phyloP scores from a whole-genome alignment of 1,140 invertebrate genomes.

The Contarinia nasturtii region DNA sequence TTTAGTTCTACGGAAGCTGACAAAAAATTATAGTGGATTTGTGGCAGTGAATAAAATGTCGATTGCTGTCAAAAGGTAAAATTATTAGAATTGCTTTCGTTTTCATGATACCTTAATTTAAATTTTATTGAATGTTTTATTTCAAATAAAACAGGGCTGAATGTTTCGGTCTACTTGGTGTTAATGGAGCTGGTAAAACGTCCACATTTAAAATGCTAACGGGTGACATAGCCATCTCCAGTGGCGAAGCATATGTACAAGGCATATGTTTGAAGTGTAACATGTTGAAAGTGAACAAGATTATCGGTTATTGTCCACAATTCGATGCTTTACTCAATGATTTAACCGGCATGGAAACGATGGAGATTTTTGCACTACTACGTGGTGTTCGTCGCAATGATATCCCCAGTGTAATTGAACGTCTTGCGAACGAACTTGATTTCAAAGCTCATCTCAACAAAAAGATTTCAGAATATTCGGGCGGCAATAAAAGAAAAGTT shows the following conservation, averaged over 20 bases:
- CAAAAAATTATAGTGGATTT: conserved; percentile 47
- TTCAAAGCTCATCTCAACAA: conserved; percentile 1
- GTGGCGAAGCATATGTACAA: conserved; percentile 29
- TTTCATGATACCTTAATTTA: neutral
- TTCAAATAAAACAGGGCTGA: conserved; percentile 53
- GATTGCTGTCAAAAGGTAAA: conserved; percentile 33
- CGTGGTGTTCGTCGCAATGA: conserved; percentile 55
- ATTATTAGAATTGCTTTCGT: neutral
- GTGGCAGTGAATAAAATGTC: conserved; percentile 53
- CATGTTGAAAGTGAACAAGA: conserved; percentile 32
- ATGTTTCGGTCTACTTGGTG: conserved; percentile 79
- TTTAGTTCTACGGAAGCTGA: conserved; percentile 29
- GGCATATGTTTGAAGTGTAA: conserved; percentile 31
- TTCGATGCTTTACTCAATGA: conserved; percentile 66
- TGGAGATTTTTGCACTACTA: conserved; percentile 55
- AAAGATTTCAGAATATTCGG: conserved; percentile 44
- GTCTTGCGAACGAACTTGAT: conserved; percentile 1
- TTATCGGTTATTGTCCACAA: conserved; percentile 66
- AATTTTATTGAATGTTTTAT: conserved; percentile 39
- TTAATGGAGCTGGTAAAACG: conserved; percentile 73
- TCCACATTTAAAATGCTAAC: conserved; percentile 81
- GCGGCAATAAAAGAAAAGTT: conserved; percentile 82
- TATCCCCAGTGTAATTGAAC: conserved; percentile 26
- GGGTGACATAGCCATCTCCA: conserved; percentile 47
- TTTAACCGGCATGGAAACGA: conserved; percentile 58